Evolutionary conservation across 2,797 vertebrate species (phyloP), one percentile per base, ranked within the genome.

Genomic region (Malacoctenus gilli): DNA sequence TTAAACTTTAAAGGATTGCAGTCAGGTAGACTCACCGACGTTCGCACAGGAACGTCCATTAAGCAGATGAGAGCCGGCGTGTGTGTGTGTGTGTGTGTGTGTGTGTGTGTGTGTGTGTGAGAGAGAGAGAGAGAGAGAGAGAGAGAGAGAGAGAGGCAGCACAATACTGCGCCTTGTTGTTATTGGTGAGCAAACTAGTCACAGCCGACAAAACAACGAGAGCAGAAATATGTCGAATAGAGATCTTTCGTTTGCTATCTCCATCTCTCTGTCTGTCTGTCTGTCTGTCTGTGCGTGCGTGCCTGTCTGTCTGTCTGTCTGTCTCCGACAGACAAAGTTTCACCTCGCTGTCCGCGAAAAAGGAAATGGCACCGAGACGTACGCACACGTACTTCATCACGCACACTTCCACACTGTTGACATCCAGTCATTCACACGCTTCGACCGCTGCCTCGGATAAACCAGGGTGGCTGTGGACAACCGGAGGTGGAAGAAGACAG

Each of bases 1-100:
- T 98, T 96, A 96, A 97, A 98, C 92, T 96, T 97, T 97, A 97
- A 98, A 95, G 93, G 89, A 94, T 93, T 93, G 82, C 86, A 95
- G 92, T 93, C 97, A 99, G 97, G 96, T 98, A 97, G 94, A 93
- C 92, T 89, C 14, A 84, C 89, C 91, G 92, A 91, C 94, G 83
- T 94, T 92, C 85, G 88, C 88, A 86, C 89, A 92, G 91, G 90
- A 91, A 91, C 85, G 91, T 95, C 95, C 95, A 98, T 98, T 98
- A 99, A 90, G 92, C 70, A 93, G 94, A 96, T 95, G 94, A 93
- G 95, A 93, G 93, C 85, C 91, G 80, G 80, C 42, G 80, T 71
- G 79, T 63, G 66, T 1, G 2, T 13, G 1, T 37, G 53, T 43
- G 32, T 14, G 54, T 75, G 32, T 57, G 59, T 19, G n/a, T 51